These are phyloP conservation scores for Drosophila saltans DNA, from an alignment of 1,140 invertebrate genomes.

Conservation along the genomic window DNA sequence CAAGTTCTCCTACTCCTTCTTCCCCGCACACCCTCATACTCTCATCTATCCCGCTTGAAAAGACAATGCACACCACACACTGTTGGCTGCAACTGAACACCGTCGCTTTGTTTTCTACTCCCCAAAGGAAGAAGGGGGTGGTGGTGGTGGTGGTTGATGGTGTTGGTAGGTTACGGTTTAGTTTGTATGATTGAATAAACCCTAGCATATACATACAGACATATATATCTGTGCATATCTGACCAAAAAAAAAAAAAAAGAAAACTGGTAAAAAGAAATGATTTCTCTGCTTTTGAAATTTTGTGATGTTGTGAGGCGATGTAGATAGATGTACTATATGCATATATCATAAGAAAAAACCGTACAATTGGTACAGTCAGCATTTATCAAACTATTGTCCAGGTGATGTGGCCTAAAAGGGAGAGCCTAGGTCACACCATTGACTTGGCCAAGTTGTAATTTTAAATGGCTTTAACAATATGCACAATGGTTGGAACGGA, in stretches of 20 bases:
- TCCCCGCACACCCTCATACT: background rate
- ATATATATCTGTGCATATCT: background rate
- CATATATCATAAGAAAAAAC: no score
- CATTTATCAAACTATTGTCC: constrained; percentile 1
- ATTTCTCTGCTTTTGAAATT: no score
- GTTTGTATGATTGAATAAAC: background rate
- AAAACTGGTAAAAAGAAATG: no score
- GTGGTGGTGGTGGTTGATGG: no score
- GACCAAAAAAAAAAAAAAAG: no score
- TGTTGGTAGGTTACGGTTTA: no score
- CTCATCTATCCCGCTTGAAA: background rate
- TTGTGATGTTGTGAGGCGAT: no score
- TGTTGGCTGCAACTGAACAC: constrained; percentile 19
- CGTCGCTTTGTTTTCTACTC: constrained; percentile 14
- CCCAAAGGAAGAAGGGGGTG: no score
- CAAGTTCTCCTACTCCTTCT: constrained; percentile 7
- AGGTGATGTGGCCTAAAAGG: background rate
- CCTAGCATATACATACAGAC: no score
- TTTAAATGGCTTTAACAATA: background rate
- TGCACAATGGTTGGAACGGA: no score
- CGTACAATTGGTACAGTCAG: background rate
- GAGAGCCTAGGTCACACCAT: background rate
- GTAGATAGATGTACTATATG: no score
- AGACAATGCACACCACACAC: constrained; percentile 14
- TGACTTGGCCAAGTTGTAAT: background rate